Evolutionary conservation across 2,797 vertebrate genomes (phyloP), one percentile per base, ranked within the genome.

Genomic region (Macropodus opercularis): DNA sequence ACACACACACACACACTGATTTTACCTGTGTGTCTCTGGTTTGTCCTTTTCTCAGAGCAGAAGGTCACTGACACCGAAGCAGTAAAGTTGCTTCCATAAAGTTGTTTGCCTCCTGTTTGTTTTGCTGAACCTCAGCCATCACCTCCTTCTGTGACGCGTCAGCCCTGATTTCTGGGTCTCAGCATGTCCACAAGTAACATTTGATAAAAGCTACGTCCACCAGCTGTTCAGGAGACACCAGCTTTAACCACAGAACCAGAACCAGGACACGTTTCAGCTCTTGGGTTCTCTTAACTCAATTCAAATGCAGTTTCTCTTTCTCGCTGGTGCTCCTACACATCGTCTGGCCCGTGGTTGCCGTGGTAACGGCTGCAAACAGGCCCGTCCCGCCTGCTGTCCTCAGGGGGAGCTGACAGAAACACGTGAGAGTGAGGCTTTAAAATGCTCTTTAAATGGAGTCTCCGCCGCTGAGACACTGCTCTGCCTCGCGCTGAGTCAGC

Each of bases 381-480:
- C 36, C 49, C 4, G 41, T 49, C 39, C 15, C 12, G 36, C n/a
- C 19, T 22, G 32, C 17, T 0, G 46, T 22, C 40, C 59, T 49
- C 65, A 59, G 56, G 2, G 59, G 64, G 24, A 50, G 72, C 69
- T 17, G 71, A 78, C 65, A 60, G 59, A 11, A 63, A 69, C 72
- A 69, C 78, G 72, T 73, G 75, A 75, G 34, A 35, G 8, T n/a
- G n/a, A n/a, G n/a, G n/a, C 44, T 24, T 65, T 68, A 57, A 63
- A 72, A 60, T n/a, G 24, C 17, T 3, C 19, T 51, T 61, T 11
- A 17, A 43, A 55, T 12, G 35, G 46, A 19, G 35, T 59, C 54
- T 53, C n/a, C n/a, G n/a, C n/a, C n/a, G n/a, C n/a, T n/a, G n/a
- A n/a, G n/a, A n/a, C n/a, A n/a, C n/a, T n/a, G n/a, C n/a, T n/a